Percentiles rank a stretch among this genome's conserved stretches.
Conservation (phyloP, 1,140 invertebrate genomes). For the Aculops lycopersici region DNA sequence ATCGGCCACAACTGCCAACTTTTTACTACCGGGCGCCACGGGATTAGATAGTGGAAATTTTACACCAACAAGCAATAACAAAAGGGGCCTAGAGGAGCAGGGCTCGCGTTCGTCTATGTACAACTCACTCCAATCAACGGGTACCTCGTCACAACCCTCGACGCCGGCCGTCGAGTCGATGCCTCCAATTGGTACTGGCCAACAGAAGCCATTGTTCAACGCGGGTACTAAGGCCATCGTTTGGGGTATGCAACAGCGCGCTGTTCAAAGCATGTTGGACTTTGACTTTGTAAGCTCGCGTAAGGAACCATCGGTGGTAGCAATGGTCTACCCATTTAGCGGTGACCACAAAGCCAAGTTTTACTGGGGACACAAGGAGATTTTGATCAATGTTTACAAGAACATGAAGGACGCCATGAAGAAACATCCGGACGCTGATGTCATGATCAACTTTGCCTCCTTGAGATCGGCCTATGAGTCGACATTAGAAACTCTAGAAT, state of each 20-base stretch:
- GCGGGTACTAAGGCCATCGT: conserved; percentile 60
- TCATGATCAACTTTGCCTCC: conserved; percentile 94
- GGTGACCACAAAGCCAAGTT: conserved; percentile 98
- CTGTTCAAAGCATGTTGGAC: conserved; percentile 90
- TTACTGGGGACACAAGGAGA: conserved; percentile 97
- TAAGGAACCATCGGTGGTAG: conserved; percentile 42
- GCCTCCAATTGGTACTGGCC: not conserved
- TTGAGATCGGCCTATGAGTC: conserved; percentile 87
- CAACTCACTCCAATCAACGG: not conserved
- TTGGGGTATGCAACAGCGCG: conserved; percentile 94
- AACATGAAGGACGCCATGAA: conserved; percentile 84
- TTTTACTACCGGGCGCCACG: conserved; percentile 54
- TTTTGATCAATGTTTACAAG: conserved; percentile 79
- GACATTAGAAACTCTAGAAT: conserved; percentile 66
- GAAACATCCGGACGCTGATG: conserved; percentile 75
- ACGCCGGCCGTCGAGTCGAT: not conserved
- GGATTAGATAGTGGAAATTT: conserved; percentile 21
- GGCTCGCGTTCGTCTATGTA: not conserved
- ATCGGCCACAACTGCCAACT: conserved; percentile 56
- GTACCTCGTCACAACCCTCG: not conserved
- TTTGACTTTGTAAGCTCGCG: conserved; percentile 94
- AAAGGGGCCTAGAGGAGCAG: not conserved
- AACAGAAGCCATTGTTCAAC: conserved; percentile 4
- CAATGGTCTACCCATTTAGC: conserved; percentile 90
- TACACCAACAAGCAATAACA: not conserved